A percentile compares a stretch with the other conserved stretches of the same genome.
phyloP scores from a whole-genome alignment of 35 echinoderm and acorn worm genomes.

The Lytechinus pictus region DNA sequence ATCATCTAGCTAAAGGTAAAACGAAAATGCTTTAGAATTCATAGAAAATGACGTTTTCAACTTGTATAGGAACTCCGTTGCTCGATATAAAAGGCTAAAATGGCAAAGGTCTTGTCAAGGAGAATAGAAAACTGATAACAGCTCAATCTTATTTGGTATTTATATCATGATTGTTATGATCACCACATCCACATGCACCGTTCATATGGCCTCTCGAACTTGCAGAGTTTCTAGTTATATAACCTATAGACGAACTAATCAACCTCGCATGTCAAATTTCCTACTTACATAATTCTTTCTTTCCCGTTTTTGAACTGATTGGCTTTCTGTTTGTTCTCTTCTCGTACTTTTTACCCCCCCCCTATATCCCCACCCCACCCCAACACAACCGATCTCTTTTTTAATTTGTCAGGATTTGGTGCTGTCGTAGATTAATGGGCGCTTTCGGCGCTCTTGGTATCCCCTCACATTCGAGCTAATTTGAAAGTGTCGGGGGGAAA shows the following conservation, averaged over 20 bases:
- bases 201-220: too few relatives aligned
- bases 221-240: background rate
- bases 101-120: too few relatives aligned
- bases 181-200: too few relatives aligned
- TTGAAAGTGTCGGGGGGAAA: conserved; percentile 26
- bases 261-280: background rate
- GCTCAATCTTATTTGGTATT: too few relatives aligned
- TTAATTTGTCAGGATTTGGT: conserved; percentile 37
- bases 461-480: conserved; percentile 37
- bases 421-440: conserved; percentile 45
- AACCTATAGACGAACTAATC: background rate
- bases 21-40: too few relatives aligned
- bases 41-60: too few relatives aligned
- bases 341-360: background rate
- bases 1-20: too few relatives aligned
- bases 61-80: too few relatives aligned
- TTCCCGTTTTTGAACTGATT: conserved; percentile 4
- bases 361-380: background rate
- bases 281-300: background rate
- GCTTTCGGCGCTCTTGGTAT: background rate
- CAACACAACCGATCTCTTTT: background rate
- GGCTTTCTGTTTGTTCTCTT: background rate
- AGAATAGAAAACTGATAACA: too few relatives aligned
- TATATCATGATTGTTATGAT: too few relatives aligned
- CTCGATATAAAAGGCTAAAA: too few relatives aligned